phyloP scores from a whole-genome alignment of 2,888 invertebrate species.

The Drosophila fulvimacula region DNA sequence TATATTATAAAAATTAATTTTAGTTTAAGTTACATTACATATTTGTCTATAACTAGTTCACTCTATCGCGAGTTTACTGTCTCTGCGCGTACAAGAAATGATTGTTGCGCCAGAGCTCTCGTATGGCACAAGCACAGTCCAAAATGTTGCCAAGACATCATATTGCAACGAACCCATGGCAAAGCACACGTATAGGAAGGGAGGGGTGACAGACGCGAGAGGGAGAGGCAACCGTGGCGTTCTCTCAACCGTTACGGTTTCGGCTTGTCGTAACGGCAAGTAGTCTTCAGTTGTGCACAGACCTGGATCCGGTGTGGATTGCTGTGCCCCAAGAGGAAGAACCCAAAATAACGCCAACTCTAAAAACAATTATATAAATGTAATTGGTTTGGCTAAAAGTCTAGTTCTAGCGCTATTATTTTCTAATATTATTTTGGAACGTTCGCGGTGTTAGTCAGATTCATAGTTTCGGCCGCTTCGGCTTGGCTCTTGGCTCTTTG shows the following conservation, averaged over 20 bases:
- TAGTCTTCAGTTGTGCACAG: constrained; percentile 73
- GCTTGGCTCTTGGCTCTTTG: constrained; percentile 1
- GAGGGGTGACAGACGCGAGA: neutral
- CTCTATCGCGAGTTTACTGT: constrained; percentile 13
- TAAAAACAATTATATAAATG: neutral
- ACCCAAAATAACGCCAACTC: neutral
- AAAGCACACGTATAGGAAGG: constrained; percentile 18
- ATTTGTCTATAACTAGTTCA: neutral
- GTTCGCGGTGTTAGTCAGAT: constrained; percentile 1
- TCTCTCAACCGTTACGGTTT: constrained; percentile 78
- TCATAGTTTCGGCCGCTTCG: constrained; percentile 16
- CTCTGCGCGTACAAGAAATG: constrained; percentile 17
- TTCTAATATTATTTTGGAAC: constrained; percentile 4
- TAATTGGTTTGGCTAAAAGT: neutral
- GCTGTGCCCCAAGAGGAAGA: constrained; percentile 31
- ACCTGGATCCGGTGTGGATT: constrained; percentile 56
- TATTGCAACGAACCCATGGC: constrained; percentile 45
- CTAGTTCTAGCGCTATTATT: neutral
- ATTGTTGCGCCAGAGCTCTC: constrained; percentile 56
- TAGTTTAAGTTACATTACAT: too few relatives aligned
- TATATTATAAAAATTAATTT: too few relatives aligned
- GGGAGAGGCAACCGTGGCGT: constrained; percentile 54
- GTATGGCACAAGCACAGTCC: constrained; percentile 31
- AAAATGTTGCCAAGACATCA: constrained; percentile 28
- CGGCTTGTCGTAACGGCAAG: constrained; percentile 71